Evolutionary conservation across 2,113 vertebrate genomes (phyloP), one percentile per base, ranked within the genome.

Genomic region (Stegostoma tigrinum): DNA sequence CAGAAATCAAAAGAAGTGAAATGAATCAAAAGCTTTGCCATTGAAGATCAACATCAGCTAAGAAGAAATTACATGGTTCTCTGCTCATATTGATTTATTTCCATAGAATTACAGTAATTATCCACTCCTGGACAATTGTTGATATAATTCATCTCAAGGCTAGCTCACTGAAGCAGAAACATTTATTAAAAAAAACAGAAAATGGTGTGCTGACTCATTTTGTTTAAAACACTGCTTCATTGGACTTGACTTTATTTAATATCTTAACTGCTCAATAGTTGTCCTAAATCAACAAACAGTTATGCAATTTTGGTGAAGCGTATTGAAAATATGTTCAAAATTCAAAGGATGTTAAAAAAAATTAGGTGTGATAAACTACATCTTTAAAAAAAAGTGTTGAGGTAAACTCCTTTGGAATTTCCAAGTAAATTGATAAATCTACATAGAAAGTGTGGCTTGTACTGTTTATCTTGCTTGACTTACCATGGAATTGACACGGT

Each of bases 111-210:
- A 19, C 15, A 4, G 67, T 68, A 87, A 30, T 27, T 87, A 45
- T 87, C 85, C 48, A 87, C 42, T 24, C 42, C 45, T 86, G 83
- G 19, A 86, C 85, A 87, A 66, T 93, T 93, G 90, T 93, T 93
- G 38, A 66, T 64, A 93, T n/a, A 93, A 66, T 42, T 66, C 34
- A 66, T 34, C 55, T 66, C 61, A 17, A 66, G 90, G 85, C 55
- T 38, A 67, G 15, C 90, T 93, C 90, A 52, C 61, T 67, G 30
- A 93, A 93, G 90, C 90, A 66, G 55, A 93, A 52, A 34, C 21
- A 55, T 52, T 87, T 87, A 87, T 87, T 55, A 27, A 87, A 66
- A 93, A n/a, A 93, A 93, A 93, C 64, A 67, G 90, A 93, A 93
- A 93, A 67, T 66, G 61, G 67, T 19, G 34, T 93, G 61, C 90